Evolutionary conservation across 2,113 vertebrate species (phyloP).

Genomic region (Daubentonia madagascariensis): DNA sequence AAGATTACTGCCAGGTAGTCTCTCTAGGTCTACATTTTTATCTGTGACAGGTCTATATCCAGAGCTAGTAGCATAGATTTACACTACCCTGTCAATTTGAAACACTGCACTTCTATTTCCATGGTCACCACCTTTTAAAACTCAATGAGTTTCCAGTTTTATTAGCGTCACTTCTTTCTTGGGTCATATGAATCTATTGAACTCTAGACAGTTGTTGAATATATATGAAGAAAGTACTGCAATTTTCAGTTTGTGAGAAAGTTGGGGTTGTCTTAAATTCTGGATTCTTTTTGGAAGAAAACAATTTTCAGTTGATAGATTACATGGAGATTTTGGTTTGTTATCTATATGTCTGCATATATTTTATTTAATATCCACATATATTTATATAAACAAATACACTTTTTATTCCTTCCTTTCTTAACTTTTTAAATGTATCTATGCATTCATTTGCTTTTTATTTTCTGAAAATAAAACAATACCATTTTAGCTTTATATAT

Average conservation of each 20-base stretch:
- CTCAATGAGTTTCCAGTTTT: constrained; percentile 59
- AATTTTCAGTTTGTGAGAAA: background rate
- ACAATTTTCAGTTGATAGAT: background rate
- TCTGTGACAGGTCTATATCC: background rate
- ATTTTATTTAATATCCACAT: background rate
- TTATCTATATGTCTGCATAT: background rate
- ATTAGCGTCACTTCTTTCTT: constrained; percentile 37
- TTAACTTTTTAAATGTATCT: background rate
- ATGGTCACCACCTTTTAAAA: constrained; percentile 51
- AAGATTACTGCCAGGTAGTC: background rate
- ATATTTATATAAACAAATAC: background rate
- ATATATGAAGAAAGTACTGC: constrained; percentile 2
- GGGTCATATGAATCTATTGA: constrained; percentile 34
- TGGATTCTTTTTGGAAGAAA: background rate
- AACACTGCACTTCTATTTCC: constrained; percentile 50
- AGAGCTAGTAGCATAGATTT: constrained; percentile 24
- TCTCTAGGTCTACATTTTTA: background rate
- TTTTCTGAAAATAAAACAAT: background rate
- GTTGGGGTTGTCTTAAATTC: background rate
- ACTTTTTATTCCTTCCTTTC: background rate
- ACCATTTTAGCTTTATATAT: background rate
- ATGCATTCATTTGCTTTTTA: background rate
- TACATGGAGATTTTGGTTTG: background rate
- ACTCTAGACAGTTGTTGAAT: constrained; percentile 42
- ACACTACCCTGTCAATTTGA: constrained; percentile 48